Base-by-base conservation (phyloP, 1,140 invertebrate species). In the Scaptomyza montana region DNA sequence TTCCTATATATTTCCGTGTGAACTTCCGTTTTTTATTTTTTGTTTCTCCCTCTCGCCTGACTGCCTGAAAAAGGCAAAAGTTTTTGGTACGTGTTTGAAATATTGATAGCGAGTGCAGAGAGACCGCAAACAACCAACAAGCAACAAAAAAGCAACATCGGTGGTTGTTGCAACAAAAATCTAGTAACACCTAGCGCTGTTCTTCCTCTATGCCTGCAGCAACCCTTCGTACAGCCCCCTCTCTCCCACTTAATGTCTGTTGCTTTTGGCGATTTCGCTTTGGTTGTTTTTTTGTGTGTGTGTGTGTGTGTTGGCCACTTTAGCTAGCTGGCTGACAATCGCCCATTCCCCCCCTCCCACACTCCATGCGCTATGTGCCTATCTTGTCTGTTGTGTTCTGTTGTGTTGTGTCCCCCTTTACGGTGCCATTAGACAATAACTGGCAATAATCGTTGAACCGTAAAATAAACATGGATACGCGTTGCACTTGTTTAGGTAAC, bases 391-490 rank as follows among this genome's bases (percentile, higher is more conserved):
- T 53, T 51, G 16, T 55, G 33, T 55, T 25, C 21, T 25, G n/a
- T 45, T 13, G 54, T 41, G 45, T 45, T 80, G 78, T 65, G 39
- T 59, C 81, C 75, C 82, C 78, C 71, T 85, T 86, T 85, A 74
- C 68, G 78, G 62, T 73, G 67, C 73, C 73, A 85, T 89, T 89
- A 80, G 84, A 89, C 84, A 89, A 89, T 89, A 89, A 89, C 84
- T 89, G 80, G 84, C 84, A 89, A 89, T 89, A 89, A 89, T 89
- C 84, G 85, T 89, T 89, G 84, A 89, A 89, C 84, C 84, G 84
- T 89, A 89, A 89, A 89, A 89, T 89, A 89, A 89, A 89, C 84
- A 89, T 89, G 85, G 79, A 89, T 89, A 84, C 84, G 74, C 69
- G 74, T 60, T 89, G 84, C 85, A 89, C 84, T 89, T 89, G 80